phyloP scores from a whole-genome alignment of 2,888 invertebrate genomes.

The Nemoura dubitans region DNA sequence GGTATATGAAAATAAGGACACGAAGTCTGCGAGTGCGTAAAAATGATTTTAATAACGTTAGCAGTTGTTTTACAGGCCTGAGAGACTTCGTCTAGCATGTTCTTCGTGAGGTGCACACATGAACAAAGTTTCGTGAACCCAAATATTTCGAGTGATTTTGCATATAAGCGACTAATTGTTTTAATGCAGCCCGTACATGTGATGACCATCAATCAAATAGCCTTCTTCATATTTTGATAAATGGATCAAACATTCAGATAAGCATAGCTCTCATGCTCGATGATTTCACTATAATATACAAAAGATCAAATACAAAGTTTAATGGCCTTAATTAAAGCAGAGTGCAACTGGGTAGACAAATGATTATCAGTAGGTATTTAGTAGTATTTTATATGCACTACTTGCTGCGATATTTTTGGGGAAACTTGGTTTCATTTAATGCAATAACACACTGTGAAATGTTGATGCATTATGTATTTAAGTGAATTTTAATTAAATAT shows the following conservation, averaged over 20 bases:
- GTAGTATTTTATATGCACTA: neutral
- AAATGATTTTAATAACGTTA: neutral
- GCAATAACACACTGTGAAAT: neutral
- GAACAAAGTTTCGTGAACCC: neutral
- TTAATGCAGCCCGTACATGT: neutral
- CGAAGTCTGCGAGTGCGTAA: neutral
- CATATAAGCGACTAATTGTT: conserved; percentile 12
- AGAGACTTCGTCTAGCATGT: neutral
- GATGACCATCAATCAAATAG: neutral
- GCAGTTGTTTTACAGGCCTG: neutral
- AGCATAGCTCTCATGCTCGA: neutral
- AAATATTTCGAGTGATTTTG: neutral
- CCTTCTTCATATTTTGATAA: neutral
- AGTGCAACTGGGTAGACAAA: neutral
- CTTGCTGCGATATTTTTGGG: neutral
- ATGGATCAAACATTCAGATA: neutral
- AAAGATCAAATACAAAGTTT: neutral
- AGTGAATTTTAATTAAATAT: neutral
- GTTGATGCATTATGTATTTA: neutral
- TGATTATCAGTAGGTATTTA: neutral
- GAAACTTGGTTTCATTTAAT: neutral
- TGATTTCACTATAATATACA: neutral
- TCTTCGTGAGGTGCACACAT: neutral
- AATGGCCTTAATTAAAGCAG: neutral
- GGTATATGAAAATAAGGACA: conserved; percentile 5